Base-by-base conservation (phyloP, 2,888 invertebrate species). In the Onchidella celtica region DNA sequence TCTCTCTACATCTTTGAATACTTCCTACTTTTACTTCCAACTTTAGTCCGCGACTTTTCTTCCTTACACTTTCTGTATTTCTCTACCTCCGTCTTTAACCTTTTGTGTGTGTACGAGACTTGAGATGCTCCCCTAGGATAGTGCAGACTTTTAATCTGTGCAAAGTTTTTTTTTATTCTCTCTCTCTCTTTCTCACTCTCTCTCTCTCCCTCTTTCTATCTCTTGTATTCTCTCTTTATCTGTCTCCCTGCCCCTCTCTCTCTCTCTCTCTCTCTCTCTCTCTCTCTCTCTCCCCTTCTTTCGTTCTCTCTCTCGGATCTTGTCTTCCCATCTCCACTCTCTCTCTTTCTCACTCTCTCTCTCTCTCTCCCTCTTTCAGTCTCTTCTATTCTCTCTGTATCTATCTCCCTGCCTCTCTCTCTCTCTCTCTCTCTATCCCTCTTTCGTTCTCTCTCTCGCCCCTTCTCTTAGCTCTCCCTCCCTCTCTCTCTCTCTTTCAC, bases 181-280 rank as follows among this genome's bases (percentile, higher is more conserved):
- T 61, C 6, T 61, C 47, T 47, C 17, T 47, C 47, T 47, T 47
- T 47, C 17, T 47, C 17, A 6, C 6, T 17, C 68, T n/a, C 6
- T 61, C n/a, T n/a, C 6, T 61, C n/a, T n/a, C 4, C n/a, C 61
- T 61, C 4, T 61, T n/a, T 61, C 6, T 61, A 61, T 61, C n/a
- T 24, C n/a, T 61, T 21, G 27, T 61, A 9, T 61, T 24, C n/a
- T n/a, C 6, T 47, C 17, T 47, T 47, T 47, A 6, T 47, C 17
- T 6, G 6, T 47, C 6, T 6, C n/a, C n/a, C 61, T 24, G 6
- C 6, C 21, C 21, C 27, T 61, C 61, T 61, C n/a, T 61, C 27
- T n/a, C n/a, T n/a, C 27, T 61, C 6, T 61, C 27, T 61, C n/a
- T 61, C 61, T n/a, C n/a, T 61, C n/a, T 61, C 61, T 61, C n/a